phyloP scores from a whole-genome alignment of 2,888 invertebrate genomes.

The Pyrrhia umbra region DNA sequence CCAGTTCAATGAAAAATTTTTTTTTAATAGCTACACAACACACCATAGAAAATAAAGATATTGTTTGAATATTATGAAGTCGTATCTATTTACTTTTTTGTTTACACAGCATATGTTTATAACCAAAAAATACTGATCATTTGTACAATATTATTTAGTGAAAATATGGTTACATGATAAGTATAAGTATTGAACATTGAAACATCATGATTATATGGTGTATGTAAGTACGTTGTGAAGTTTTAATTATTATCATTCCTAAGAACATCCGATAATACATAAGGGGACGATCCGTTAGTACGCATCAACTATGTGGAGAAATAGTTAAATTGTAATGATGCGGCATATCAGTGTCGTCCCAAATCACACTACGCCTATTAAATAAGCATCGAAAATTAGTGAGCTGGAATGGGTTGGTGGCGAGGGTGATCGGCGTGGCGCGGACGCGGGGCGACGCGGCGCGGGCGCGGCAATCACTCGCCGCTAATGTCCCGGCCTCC shows the following conservation, averaged over 20 bases:
- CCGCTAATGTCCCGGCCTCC: slow-evolving; percentile 74
- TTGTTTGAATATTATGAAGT: not conserved
- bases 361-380: slow-evolving; percentile 41
- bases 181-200: too few relatives aligned
- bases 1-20: slow-evolving; percentile 9
- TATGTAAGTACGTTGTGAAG: not conserved
- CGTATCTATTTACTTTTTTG: not conserved
- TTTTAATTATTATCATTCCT: not conserved
- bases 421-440: slow-evolving; percentile 5
- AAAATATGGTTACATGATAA: too few relatives aligned
- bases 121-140: too few relatives aligned
- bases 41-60: not conserved
- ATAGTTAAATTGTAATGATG: slow-evolving; percentile 22
- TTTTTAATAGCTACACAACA: not conserved
- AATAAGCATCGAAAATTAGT: slow-evolving; percentile 53
- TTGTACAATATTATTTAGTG: too few relatives aligned
- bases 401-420: slow-evolving; percentile 21
- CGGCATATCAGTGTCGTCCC: slow-evolving; percentile 20
- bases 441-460: slow-evolving; percentile 11
- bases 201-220: too few relatives aligned
- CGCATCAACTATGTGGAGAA: slow-evolving; percentile 8
- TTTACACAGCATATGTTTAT: too few relatives aligned
- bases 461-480: slow-evolving; percentile 65
- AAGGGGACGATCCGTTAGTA: not conserved
- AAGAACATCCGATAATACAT: not conserved